phyloP scores from a whole-genome alignment of 2,888 invertebrate genomes.

The Myopa testacea region DNA sequence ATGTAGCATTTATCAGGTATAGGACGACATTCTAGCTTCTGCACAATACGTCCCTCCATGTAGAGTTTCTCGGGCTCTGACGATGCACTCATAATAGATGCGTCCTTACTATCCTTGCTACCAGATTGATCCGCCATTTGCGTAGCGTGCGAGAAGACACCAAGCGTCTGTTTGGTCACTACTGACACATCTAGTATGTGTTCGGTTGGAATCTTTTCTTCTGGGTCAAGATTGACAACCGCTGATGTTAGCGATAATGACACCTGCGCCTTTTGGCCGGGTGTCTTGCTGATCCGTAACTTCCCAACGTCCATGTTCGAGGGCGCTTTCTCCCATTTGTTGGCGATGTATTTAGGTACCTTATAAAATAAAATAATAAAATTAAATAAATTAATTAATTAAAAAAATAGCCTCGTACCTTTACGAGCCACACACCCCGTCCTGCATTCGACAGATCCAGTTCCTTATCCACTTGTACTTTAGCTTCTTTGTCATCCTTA shows the following conservation, averaged over 20 bases:
- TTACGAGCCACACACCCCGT: conserved; percentile 96
- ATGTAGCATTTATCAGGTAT: conserved; percentile 90
- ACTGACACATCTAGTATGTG: conserved; percentile 92
- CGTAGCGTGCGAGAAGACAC: conserved; percentile 88
- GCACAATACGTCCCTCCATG: conserved; percentile 96
- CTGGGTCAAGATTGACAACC: conserved; percentile 81
- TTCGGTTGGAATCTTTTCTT: conserved; percentile 89
- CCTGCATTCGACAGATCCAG: conserved; percentile 90
- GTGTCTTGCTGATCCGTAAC: conserved; percentile 84
- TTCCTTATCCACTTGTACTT: conserved; percentile 78
- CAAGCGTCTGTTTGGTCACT: conserved; percentile 90
- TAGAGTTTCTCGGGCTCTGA: conserved; percentile 86
- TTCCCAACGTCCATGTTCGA: conserved; percentile 94
- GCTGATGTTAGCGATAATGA: conserved; percentile 85
- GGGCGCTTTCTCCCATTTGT: conserved; percentile 92
- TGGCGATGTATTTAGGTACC: conserved; percentile 96
- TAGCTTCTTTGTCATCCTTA: conserved; percentile 64
- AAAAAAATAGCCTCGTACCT: conserved; percentile 73
- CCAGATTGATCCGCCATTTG: conserved; percentile 57
- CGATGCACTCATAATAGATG: conserved; percentile 64
- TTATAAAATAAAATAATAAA: too few species aligned
- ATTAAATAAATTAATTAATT: too few species aligned
- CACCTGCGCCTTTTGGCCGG: conserved; percentile 88
- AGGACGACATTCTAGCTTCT: conserved; percentile 93
- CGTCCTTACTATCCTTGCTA: conserved; percentile 64